phyloP scores from a whole-genome alignment of 2,113 vertebrate species.

The Bothrops jararaca region DNA sequence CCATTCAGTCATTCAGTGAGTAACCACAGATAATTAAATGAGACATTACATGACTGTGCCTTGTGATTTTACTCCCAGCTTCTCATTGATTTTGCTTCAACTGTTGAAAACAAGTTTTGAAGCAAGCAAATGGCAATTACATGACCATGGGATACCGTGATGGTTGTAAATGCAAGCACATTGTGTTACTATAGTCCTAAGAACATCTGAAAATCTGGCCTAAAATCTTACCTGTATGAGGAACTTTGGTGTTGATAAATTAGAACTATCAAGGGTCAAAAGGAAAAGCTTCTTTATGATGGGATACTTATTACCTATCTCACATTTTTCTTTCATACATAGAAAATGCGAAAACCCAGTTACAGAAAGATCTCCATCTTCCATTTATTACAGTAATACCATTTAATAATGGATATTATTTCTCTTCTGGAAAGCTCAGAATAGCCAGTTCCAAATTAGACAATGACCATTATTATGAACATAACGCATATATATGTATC shows the following conservation, averaged over 20 bases:
- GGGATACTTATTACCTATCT: conserved; percentile 14
- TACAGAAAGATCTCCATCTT: not conserved
- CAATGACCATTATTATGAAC: not conserved
- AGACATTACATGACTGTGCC: not conserved
- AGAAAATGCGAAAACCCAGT: not conserved
- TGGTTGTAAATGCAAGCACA: not conserved
- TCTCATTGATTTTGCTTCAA: not conserved
- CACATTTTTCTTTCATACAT: not conserved
- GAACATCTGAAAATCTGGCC: not conserved
- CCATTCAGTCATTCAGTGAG: not conserved
- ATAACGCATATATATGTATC: too few relatives aligned
- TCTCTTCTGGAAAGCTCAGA: not conserved
- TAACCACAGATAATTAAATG: not conserved
- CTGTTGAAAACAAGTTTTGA: not conserved
- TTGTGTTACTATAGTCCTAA: not conserved
- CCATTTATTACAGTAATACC: not conserved
- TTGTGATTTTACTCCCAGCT: not conserved
- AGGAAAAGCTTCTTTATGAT: conserved; percentile 38
- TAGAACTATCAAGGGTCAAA: conserved; percentile 48
- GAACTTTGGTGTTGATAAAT: not conserved
- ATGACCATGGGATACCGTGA: not conserved
- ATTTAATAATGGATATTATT: not conserved
- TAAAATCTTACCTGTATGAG: not conserved
- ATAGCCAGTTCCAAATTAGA: not conserved
- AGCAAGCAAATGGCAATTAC: not conserved